Evolutionary conservation across 1,140 invertebrate species (phyloP), one percentile per base, ranked within the genome.

Genomic region (Drosophila fuyamai): DNA sequence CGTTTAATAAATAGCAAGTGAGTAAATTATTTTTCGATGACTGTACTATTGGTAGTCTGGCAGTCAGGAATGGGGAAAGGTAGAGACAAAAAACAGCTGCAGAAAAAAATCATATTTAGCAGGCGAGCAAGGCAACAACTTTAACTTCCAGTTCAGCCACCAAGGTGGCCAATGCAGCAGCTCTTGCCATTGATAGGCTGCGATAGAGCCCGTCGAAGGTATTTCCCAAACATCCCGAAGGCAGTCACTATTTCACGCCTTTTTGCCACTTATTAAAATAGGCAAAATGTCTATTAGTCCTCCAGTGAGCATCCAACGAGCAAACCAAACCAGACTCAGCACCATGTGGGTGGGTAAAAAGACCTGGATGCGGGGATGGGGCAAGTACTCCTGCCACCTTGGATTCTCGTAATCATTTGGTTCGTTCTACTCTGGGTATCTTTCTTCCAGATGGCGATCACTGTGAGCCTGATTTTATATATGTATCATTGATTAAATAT

Each of bases 261-360:
- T 90, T 80, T 85, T 80, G 79, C 80, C 80, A 75, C 84, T 89
- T 89, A 89, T 89, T 89, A 89, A 89, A 89, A 89, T 89, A 90
- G 84, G 84, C 80, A 89, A 88, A 88, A 88, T 88, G 84, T 88
- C 84, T 89, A 89, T 88, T 89, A 80, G 66, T 51, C 78, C 59
- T 43, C 36, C 27, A 36, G n/a, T 54, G 38, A 32, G 27, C 6
- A 13, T 12, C 8, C 18, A 46, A 23, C 16, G 27, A 43, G 32
- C 14, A 67, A n/a, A n/a, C 8, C 16, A 29, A 63, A 16, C 55
- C 56, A 61, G 38, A 61, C 13, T 18, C 61, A 51, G 29, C 53
- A 38, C 13, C 36, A 71, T 71, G 67, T 71, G 67, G 67, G 67
- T 71, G 67, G 67, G 41, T 70, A 29, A 40, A 14, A 56, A 8